Evolutionary conservation across 2,113 vertebrate genomes (phyloP), one percentile per base, ranked within the genome.

Genomic region (Tinamus guttatus): DNA sequence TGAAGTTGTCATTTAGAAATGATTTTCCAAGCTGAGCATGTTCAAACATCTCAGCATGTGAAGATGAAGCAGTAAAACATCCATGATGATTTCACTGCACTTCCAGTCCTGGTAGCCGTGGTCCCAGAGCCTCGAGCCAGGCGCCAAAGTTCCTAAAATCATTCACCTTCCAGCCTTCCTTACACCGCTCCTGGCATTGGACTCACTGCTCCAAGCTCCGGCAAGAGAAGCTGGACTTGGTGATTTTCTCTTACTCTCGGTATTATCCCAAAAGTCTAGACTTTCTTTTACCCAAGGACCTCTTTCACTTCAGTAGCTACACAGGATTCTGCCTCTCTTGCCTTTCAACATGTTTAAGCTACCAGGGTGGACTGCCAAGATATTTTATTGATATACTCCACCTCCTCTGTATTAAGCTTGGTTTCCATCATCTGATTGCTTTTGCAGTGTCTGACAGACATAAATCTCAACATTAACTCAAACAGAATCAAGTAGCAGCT

Each of bases 51-150:
- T 38, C 85, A 30, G 70, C 92, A 70, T 41, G 87, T 7, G 28
- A 89, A 94, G 64, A 69, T 76, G 70, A 94, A 58, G 30, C 67
- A 60, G 63, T 85, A 83, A 93, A 93, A 60, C 7, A 82, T 41
- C 32, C 64, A 64, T 20, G 79, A 14, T 58, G 32, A 77, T 93
- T 92, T 92, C 80, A 92, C 82, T 84, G 51, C 34, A 59, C 36
- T 11, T 81, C 83, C 34, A 82, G 17, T 3, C 13, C 28, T 30
- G 22, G 49, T 27, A 11, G 10, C 14, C 22, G 32, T 45, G 63
- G 40, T 11, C 13, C 45, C 36, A 14, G 73, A 78, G 64, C 13
- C 30, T 65, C 73, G 38, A 79, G 15, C 81, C 74, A 87, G 64
- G 30, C 85, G 13, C 14, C 74, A 20, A 27, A 17, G 6, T 60